Percentiles rank a stretch among this genome's conserved stretches.
These are phyloP conservation scores for Synanthedon tipuliformis DNA, from an alignment of 2,888 invertebrate genomes.

Conservation along the genomic window DNA sequence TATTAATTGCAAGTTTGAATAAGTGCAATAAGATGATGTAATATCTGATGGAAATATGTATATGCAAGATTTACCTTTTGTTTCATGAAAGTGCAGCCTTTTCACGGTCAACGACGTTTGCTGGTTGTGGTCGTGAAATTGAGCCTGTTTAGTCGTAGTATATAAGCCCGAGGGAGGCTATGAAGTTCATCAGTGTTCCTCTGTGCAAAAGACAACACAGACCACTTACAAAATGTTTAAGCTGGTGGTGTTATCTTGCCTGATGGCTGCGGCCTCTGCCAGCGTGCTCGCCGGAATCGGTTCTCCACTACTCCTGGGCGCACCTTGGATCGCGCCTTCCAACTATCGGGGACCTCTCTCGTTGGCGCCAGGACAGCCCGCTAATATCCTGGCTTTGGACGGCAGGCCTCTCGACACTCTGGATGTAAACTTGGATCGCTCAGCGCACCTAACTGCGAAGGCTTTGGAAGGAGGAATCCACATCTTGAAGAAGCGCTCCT, in stretches of 20 bases:
- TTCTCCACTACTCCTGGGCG: conserved; percentile 22
- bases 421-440: conserved; percentile 57
- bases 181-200: conserved; percentile 42
- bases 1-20: no score
- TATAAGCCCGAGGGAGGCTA: conserved; percentile 27
- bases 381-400: conserved; percentile 48
- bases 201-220: conserved; percentile 45
- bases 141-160: conserved; percentile 25
- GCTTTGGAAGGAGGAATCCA: conserved; percentile 30
- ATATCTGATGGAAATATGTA: no score
- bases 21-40: no score
- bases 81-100: conserved; percentile 8
- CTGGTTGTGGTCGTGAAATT: conserved; percentile 31
- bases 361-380: conserved; percentile 57
- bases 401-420: conserved; percentile 58
- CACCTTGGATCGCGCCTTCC: conserved; percentile 22
- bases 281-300: conserved; percentile 13
- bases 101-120: conserved; percentile 40
- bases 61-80: no score
- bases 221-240: conserved; percentile 60
- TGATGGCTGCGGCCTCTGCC: conserved; percentile 65
- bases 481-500: conserved; percentile 38
- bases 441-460: conserved; percentile 51
- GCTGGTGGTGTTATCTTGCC: conserved; percentile 73
- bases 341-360: conserved; percentile 55